A percentile compares a stretch with the other conserved stretches of the same genome.
phyloP scores from a whole-genome alignment of 2,888 invertebrate genomes.

The Pristionchus fissidentatus region DNA sequence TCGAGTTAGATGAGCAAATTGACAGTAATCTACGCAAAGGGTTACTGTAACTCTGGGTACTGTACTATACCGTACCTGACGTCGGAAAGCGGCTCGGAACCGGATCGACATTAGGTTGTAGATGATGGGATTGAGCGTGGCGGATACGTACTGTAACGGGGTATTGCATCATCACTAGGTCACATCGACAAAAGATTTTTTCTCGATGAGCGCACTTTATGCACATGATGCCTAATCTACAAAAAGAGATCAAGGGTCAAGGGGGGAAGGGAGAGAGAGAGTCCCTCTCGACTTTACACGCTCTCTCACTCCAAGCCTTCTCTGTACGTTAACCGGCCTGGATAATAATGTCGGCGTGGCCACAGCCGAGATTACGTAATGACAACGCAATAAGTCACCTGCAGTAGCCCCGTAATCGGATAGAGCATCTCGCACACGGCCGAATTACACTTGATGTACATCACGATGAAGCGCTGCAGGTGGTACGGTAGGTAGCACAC shows the following conservation, averaged over 20 bases:
- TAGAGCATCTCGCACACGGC: slow-evolving; percentile 68
- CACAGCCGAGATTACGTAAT: not conserved
- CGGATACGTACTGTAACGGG: slow-evolving; percentile 71
- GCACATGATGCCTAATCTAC: no score
- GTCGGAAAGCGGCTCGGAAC: slow-evolving; percentile 70
- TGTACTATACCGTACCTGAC: slow-evolving; percentile 5
- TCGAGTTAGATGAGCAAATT: no score
- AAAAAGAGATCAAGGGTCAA: no score
- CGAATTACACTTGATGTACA: slow-evolving; percentile 65
- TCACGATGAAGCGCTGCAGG: slow-evolving; percentile 70
- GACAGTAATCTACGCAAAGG: no score
- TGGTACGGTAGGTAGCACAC: slow-evolving; percentile 75
- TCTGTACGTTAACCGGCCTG: no score
- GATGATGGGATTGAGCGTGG: slow-evolving; percentile 73
- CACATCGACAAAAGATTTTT: not conserved
- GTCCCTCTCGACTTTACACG: no score
- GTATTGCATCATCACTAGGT: not conserved
- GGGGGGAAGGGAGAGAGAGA: not conserved
- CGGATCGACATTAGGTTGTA: slow-evolving; percentile 73
- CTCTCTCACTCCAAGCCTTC: no score
- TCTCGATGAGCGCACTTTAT: no score
- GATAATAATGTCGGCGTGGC: no score
- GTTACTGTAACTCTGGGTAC: no score
- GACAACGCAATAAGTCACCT: slow-evolving; percentile 23
- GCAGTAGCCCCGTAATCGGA: slow-evolving; percentile 67